Base-by-base conservation (phyloP, 2,888 invertebrate species). In the Osedax fenrisi region DNA sequence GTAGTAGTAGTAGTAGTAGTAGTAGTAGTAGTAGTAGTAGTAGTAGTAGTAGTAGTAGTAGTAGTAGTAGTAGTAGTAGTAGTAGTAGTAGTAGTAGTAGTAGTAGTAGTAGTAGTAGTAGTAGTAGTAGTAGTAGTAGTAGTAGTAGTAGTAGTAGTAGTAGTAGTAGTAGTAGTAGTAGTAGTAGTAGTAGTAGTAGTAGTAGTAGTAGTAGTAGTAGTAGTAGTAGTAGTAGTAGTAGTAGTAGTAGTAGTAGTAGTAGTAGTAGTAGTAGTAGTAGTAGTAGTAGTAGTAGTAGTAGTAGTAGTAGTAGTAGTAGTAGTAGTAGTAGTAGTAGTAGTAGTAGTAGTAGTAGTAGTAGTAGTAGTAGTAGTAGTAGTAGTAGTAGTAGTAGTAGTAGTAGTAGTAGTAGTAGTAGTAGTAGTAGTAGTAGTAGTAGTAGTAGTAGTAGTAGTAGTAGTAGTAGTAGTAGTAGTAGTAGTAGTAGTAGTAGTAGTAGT, bases 101-200 rank as follows among this genome's bases (percentile, higher is more conserved):
- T 27, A 71, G 41, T 71, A 71, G 41, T 71, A 71, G 41, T 71
- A 71, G 41, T 71, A 62, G 21, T 71, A 71, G 41, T 27, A 27
- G 71, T 27, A 71, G 41, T 27, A 56, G 41, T 27, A 71, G 41
- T 71, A 71, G 41, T 27, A 71, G 41, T 27, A 71, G 71, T 27
- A 71, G 41, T 27, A 71, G 21, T 27, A 71, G 41, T 27, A 71
- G 41, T 27, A 56, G 71, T 27, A 56, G 41, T 27, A 71, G 41
- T 27, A 71, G 41, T 27, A 71, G 41, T 27, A 71, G 41, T 27
- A 27, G 41, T 71, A 71, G 71, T 27, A 71, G 41, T 27, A 71
- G 71, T 27, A 71, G 41, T 27, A 71, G 71, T 27, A 71, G 71
- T 27, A 71, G 71, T 27, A 71, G 41, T 10, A 71, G 21, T 3